phyloP scores from a whole-genome alignment of 2,113 vertebrate species.

The Periophthalmodon schlosseri region DNA sequence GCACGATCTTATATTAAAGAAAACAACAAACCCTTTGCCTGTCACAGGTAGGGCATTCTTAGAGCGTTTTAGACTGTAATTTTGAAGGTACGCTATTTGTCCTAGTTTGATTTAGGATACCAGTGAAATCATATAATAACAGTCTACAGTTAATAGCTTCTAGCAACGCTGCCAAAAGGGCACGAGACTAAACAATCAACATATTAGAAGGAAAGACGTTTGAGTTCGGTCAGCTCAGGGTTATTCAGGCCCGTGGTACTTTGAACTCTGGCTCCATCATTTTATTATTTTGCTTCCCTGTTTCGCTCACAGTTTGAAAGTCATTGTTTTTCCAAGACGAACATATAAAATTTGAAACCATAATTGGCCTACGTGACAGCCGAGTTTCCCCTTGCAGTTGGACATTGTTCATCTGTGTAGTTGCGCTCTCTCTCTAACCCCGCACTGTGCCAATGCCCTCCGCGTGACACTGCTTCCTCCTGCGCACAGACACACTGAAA shows the following conservation, averaged over 20 bases:
- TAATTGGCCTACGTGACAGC: neutral
- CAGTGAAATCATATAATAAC: no score
- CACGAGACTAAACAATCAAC: neutral
- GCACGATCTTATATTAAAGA: neutral
- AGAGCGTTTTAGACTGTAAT: neutral
- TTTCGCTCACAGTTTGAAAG: neutral
- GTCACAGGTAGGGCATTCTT: neutral
- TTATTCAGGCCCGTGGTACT: neutral
- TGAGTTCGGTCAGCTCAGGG: neutral
- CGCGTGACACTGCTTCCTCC: conserved; percentile 61
- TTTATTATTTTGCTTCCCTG: neutral
- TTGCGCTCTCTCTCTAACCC: conserved; percentile 46
- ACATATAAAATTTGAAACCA: neutral
- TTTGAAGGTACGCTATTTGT: neutral
- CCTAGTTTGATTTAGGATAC: neutral
- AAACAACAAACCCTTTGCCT: neutral
- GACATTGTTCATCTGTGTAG: conserved; percentile 28
- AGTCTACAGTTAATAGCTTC: no score
- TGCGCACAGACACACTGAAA: conserved; percentile 58
- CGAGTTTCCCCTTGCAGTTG: conserved; percentile 11
- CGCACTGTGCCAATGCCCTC: conserved; percentile 53
- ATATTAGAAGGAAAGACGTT: neutral
- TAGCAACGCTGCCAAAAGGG: neutral
- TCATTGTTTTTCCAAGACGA: neutral
- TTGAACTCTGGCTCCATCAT: neutral